Percentiles rank a stretch among this genome's conserved stretches.
Evolutionary conservation across 2,888 invertebrate species (phyloP).

Genomic region (Leistus spinibarbis): DNA sequence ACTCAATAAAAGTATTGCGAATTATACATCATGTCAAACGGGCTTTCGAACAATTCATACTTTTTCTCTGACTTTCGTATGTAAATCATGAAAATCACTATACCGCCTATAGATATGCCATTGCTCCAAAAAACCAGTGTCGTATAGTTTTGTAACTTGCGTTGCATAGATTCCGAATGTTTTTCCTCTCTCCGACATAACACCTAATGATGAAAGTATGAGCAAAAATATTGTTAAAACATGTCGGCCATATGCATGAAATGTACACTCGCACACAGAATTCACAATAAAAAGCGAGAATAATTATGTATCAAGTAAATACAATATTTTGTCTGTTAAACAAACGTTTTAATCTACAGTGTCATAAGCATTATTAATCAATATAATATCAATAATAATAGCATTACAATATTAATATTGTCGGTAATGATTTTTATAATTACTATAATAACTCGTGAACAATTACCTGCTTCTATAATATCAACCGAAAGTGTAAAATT

Average conservation of each 20-base stretch:
- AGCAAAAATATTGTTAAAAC: not conserved
- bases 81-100: conserved; percentile 91
- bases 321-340: too few species aligned
- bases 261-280: too few species aligned
- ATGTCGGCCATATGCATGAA: too few species aligned
- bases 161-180: conserved; percentile 90
- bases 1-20: too few species aligned
- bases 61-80: conserved; percentile 78
- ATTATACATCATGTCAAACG: too few species aligned
- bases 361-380: too few species aligned
- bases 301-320: too few species aligned
- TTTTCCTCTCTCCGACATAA: conserved; percentile 82
- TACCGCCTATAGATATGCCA: conserved; percentile 94
- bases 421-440: conserved; percentile 9
- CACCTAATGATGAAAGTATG: conserved; percentile 58
- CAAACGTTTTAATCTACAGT: too few species aligned
- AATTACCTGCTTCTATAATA: conserved; percentile 69
- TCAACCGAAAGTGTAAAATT: conserved; percentile 60
- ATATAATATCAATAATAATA: too few species aligned
- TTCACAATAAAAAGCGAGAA: too few species aligned
- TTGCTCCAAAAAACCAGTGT: conserved; percentile 72
- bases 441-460: conserved; percentile 6
- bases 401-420: too few species aligned
- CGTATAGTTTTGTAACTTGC: conserved; percentile 72
- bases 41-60: conserved; percentile 57